Evolutionary conservation across 2,113 vertebrate genomes (phyloP), one percentile per base, ranked within the genome.

Genomic region (Rhombomys opimus): DNA sequence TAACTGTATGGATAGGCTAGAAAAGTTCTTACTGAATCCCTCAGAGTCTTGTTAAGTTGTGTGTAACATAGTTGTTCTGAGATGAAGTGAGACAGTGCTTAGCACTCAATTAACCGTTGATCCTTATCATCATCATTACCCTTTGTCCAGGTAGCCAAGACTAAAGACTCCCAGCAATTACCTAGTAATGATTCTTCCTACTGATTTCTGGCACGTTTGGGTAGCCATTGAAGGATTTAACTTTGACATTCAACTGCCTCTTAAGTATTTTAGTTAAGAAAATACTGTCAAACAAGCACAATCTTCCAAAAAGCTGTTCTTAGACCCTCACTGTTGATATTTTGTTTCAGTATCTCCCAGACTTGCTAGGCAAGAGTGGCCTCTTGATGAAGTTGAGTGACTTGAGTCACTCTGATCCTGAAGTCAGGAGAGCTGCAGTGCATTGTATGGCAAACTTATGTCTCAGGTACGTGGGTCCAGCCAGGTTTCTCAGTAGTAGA

Each of bases 371-470:
- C 54, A 95, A 98, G 91, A 97, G 95, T 0, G 99, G 99, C 86
- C 96, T 99, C 70, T 98, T 99, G 92, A 89, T 99, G 95, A 98
- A 95, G 52, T 98, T 99, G 92, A 99, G 99, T 35, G 98, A 98
- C 91, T 97, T 98, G 5, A 87, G 94, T 91, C 99, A 99, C 97
- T 96, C 99, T 0, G 99, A 99, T 18, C 94, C 98, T 95, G 99
- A 99, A 89, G 97, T 99, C 57, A 97, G 99, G 67, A 99, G 99
- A 27, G 98, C 99, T 41, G 99, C 99, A 2, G 98, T 99, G 2
- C 99, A 98, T 82, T 98, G 99, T 97, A 99, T 99, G 99, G 99
- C 99, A 30, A 99, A 99, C 97, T 97, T 99, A 32, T 99, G 99
- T 75, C 98, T 99, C 97, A 98, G 99, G 99, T 99, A 98, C 18